Percentiles rank a stretch among this genome's conserved stretches.
These are phyloP conservation scores for Parelbella ahira DNA, from an alignment of 2,888 invertebrate species.

Conservation along the genomic window DNA sequence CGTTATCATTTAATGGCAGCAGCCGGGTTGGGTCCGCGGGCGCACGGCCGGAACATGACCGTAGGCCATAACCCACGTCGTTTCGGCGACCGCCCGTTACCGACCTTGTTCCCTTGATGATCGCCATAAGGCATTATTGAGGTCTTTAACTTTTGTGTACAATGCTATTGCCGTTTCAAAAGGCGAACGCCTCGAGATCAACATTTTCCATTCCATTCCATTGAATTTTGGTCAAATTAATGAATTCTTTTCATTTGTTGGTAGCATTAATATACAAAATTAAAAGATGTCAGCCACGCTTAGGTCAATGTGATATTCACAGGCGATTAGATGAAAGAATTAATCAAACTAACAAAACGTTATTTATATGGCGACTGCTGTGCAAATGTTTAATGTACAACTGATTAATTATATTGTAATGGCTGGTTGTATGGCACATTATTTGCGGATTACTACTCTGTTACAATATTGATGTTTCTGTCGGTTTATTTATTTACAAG, in stretches of 20 bases:
- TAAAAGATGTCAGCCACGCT: constrained; percentile 16
- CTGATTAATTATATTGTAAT: constrained; percentile 16
- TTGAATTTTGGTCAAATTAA: neutral
- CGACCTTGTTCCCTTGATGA: constrained; percentile 50
- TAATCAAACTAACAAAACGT: constrained; percentile 14
- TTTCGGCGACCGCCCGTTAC: constrained; percentile 54
- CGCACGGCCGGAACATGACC: constrained; percentile 43
- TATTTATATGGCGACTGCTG: constrained; percentile 13
- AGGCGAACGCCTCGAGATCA: constrained; percentile 7
- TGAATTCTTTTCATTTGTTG: constrained; percentile 1
- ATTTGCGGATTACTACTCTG: constrained; percentile 13
- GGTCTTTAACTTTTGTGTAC: constrained; percentile 38
- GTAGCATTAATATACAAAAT: constrained; percentile 15
- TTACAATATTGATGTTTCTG: constrained; percentile 14
- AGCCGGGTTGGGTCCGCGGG: constrained; percentile 35
- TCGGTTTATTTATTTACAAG: constrained; percentile 21
- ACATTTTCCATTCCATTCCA: neutral
- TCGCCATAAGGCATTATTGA: constrained; percentile 55
- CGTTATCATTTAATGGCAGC: constrained; percentile 55
- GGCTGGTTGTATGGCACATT: constrained; percentile 10
- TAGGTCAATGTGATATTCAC: constrained; percentile 7
- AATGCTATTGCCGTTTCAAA: constrained; percentile 14
- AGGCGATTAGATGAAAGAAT: constrained; percentile 13
- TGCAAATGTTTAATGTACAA: constrained; percentile 23
- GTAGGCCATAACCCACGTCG: constrained; percentile 49